Percentiles rank a stretch among this genome's conserved stretches.
Evolutionary conservation across 2,797 vertebrate species (phyloP).

Genomic region (Pseudomugil gertrudae): DNA sequence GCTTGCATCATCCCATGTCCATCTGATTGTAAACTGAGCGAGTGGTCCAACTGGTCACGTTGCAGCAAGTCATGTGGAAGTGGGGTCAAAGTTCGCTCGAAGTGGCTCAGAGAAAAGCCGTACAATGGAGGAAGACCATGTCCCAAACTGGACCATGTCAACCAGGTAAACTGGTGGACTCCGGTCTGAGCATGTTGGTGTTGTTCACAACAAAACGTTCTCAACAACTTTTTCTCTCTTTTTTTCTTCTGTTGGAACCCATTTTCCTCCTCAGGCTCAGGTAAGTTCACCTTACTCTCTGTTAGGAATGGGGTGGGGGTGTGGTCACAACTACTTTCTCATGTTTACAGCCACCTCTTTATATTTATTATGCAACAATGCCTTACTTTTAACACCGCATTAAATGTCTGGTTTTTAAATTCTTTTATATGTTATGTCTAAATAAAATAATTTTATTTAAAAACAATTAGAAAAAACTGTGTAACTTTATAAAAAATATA

Average conservation of each 20-base stretch:
- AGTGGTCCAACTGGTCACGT: constrained; percentile 99
- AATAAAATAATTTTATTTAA: no score
- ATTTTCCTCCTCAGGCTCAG: constrained; percentile 78
- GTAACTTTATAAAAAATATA: no score
- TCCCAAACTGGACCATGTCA: constrained; percentile 95
- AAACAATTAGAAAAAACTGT: no score
- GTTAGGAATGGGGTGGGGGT: no score
- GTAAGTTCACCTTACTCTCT: constrained; percentile 52
- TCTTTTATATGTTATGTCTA: no score
- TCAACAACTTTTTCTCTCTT: constrained; percentile 15
- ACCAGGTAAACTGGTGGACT: constrained; percentile 85
- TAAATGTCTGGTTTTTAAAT: no score
- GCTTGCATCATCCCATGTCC: constrained; percentile 97
- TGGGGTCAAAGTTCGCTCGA: constrained; percentile 96
- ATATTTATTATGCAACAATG: no score
- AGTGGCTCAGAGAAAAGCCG: constrained; percentile 98
- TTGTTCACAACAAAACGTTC: neutral
- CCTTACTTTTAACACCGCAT: no score
- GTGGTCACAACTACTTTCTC: no score
- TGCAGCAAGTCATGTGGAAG: constrained; percentile 98
- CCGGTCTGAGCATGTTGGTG: constrained; percentile 9
- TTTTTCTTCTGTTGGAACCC: constrained; percentile 22
- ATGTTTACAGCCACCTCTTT: no score
- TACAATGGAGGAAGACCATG: constrained; percentile 97
- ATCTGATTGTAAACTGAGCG: constrained; percentile 97